A percentile compares a stretch with the other conserved stretches of the same genome.
Evolutionary conservation across 1,140 invertebrate species (phyloP).

Genomic region (Artemia franciscana): DNA sequence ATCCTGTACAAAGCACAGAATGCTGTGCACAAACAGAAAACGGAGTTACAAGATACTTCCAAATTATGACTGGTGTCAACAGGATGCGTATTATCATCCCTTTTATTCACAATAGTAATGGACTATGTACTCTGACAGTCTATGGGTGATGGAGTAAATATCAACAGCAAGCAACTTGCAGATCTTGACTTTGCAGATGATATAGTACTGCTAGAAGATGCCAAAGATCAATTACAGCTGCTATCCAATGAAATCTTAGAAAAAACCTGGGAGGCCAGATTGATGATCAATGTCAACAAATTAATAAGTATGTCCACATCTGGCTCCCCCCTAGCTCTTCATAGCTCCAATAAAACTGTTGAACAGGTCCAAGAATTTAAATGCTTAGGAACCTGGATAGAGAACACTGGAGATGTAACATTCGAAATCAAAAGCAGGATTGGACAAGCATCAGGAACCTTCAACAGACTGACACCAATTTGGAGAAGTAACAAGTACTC

Average conservation of each 20-base stretch:
- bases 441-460: not conserved
- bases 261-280: no score
- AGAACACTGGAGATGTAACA: not conserved
- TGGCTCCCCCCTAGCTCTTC: not conserved
- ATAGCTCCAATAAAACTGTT: not conserved
- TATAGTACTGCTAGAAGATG: not conserved
- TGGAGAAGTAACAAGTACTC: not conserved
- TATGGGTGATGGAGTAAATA: not conserved
- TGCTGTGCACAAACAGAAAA: not conserved
- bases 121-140: not conserved
- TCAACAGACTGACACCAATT: not conserved
- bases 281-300: not conserved
- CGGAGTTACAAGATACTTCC: not conserved
- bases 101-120: not conserved
- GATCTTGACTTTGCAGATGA: not conserved
- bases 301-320: no score
- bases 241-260: not conserved
- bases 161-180: not conserved
- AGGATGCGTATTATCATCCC: not conserved
- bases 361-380: not conserved
- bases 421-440: not conserved
- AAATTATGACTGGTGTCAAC: not conserved
- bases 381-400: not conserved
- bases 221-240: not conserved
- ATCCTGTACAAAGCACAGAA: not conserved